These are phyloP conservation scores for Phataginus tricuspis DNA, from an alignment of 2,797 vertebrate species.

Conservation along the genomic window DNA sequence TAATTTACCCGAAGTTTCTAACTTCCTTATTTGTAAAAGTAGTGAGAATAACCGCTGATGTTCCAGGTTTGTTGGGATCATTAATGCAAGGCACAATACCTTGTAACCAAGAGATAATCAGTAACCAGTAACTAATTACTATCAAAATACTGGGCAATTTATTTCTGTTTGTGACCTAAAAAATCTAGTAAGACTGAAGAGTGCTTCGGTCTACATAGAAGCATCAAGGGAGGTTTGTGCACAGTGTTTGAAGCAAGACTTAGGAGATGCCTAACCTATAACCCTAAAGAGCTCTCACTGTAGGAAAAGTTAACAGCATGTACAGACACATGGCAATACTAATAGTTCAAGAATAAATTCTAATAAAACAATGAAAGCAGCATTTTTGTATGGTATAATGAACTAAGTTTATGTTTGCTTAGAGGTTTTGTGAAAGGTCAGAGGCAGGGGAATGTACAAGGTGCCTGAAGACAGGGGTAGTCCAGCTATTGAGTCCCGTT, in stretches of 20 bases:
- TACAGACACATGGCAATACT: background rate
- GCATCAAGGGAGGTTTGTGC: background rate
- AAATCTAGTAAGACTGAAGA: background rate
- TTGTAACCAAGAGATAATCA: background rate
- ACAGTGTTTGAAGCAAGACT: background rate
- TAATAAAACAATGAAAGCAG: background rate
- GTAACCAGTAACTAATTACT: background rate
- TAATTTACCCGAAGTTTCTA: background rate
- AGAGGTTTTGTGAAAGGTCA: background rate
- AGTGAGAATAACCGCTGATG: background rate
- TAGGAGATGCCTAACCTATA: background rate
- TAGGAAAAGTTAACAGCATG: background rate
- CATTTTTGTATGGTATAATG: background rate
- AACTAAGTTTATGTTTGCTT: background rate
- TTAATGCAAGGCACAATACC: background rate
- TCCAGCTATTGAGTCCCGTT: background rate
- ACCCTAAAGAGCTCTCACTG: background rate
- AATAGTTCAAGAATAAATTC: background rate
- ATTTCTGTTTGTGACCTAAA: background rate
- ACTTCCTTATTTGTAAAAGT: background rate
- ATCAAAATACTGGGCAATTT: slow-evolving; percentile 4
- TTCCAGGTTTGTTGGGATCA: background rate
- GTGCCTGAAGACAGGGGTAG: background rate
- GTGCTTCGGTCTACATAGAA: background rate
- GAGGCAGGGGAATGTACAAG: background rate